Evolutionary conservation across 2,113 vertebrate genomes (phyloP).

Genomic region (Calidris pygmaea): DNA sequence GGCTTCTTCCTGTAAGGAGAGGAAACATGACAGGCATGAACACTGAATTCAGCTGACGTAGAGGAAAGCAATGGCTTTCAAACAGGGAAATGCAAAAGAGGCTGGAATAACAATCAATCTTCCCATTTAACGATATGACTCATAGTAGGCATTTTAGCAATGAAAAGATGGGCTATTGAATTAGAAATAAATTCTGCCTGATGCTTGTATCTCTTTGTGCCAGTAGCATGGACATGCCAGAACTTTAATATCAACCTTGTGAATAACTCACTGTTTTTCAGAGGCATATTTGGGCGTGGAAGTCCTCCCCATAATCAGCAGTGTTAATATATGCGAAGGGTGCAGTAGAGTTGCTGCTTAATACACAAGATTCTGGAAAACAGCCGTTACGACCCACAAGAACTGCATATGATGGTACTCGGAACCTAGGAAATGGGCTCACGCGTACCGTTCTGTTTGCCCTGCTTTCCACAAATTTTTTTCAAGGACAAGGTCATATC

Average conservation of each 20-base stretch:
- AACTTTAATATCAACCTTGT: neutral
- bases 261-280: neutral
- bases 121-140: neutral
- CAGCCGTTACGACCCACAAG: accelerated
- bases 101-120: neutral
- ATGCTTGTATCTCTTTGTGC: neutral
- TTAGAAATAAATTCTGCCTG: neutral
- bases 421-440: neutral
- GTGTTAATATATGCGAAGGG: neutral
- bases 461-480: neutral
- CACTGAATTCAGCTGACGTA: neutral
- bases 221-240: neutral
- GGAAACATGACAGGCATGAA: neutral
- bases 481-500: neutral
- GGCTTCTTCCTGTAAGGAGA: slow-evolving; percentile 83
- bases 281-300: neutral
- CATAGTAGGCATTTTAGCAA: neutral
- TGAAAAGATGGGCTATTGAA: neutral
- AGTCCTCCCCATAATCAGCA: neutral
- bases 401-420: neutral
- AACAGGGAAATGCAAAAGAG: neutral
- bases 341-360: accelerated
- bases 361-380: neutral
- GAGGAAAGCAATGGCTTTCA: neutral
- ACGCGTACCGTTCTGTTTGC: neutral